A percentile compares a stretch with the other conserved stretches of the same genome.
These are phyloP conservation scores for Ornithorhynchus anatinus DNA, from an alignment of 2,113 vertebrate genomes.

Conservation along the genomic window DNA sequence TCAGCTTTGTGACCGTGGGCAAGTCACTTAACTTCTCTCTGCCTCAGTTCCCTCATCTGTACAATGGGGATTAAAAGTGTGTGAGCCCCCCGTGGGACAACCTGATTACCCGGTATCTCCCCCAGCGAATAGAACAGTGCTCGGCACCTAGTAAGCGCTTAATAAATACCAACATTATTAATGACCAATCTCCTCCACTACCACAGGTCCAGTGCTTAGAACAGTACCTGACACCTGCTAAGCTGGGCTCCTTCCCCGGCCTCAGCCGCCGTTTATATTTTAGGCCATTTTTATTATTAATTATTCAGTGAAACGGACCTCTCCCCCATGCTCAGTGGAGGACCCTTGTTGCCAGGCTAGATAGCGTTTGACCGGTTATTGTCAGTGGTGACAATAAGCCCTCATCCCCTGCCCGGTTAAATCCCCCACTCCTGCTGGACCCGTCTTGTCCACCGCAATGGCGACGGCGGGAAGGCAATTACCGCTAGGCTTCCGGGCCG, in stretches of 20 bases:
- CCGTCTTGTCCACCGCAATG: slow-evolving; percentile 27
- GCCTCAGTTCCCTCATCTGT: too few relatives aligned
- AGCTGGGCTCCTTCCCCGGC: neutral
- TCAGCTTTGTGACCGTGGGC: too few relatives aligned
- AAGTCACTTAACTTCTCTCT: too few relatives aligned
- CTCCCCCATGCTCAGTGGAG: neutral
- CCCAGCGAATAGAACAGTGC: too few relatives aligned
- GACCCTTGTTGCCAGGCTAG: slow-evolving; percentile 22
- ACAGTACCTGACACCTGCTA: too few relatives aligned
- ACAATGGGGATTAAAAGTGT: too few relatives aligned
- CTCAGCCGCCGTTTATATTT: neutral
- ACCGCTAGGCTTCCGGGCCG: slow-evolving; percentile 14
- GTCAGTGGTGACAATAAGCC: neutral
- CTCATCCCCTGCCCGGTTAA: slow-evolving; percentile 1
- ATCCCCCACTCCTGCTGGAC: slow-evolving; percentile 5
- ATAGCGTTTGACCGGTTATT: slow-evolving; percentile 7
- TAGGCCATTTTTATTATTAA: slow-evolving; percentile 12
- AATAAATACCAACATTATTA: too few relatives aligned
- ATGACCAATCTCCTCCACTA: too few relatives aligned
- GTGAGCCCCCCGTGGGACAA: too few relatives aligned
- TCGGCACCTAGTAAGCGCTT: too few relatives aligned
- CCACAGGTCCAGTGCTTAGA: too few relatives aligned
- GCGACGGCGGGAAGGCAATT: slow-evolving; percentile 24
- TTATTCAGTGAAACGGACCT: neutral
- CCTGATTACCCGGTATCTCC: too few relatives aligned